Evolutionary conservation across 2,797 vertebrate species (phyloP), one percentile per base, ranked within the genome.

Genomic region (Cebuella pygmaea): DNA sequence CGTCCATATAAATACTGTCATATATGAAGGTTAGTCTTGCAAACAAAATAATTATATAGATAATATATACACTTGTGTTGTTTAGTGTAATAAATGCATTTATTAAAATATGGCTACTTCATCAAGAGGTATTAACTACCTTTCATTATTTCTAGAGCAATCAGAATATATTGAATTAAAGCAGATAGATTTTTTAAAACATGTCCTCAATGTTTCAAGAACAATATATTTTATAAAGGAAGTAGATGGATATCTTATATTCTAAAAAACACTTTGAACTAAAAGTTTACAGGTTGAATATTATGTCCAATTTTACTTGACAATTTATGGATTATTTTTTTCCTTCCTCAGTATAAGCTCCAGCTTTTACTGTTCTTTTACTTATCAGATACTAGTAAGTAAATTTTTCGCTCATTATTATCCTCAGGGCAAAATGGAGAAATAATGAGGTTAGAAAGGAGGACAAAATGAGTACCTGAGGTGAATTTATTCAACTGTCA

Each of bases 381-480:
- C n/a, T 76, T 97, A 92, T 86, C 70, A 90, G 85, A 80, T 39
- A 87, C 20, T 88, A 83, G 91, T 97, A 97, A 83, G 36, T 72
- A 88, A 87, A 19, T 75, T 95, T 95, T 92, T 6, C 27, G 57
- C 50, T 96, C 50, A 88, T 82, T 95, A 87, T 85, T 97, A 67
- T 93, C 93, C 89, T 88, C 50, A 91, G 84, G 94, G 78, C 33
- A 96, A 97, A 86, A 90, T 0, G 93, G 80, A 84, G 27, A 95
- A 97, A 93, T 94, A 96, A 94, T 90, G 94, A 97, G 39, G 30
- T 94, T 96, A 97, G 46, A 97, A 96, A 92, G 46, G 27, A 88
- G 0, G 7, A 89, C 41, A 95, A 85, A 93, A 91, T 96, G 75
- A 81, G 15, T 55, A 88, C 59, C 52, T 83, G 59, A 74, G n/a